Conservation (phyloP, 2,797 vertebrate genomes). For the Tamandua tetradactyla region DNA sequence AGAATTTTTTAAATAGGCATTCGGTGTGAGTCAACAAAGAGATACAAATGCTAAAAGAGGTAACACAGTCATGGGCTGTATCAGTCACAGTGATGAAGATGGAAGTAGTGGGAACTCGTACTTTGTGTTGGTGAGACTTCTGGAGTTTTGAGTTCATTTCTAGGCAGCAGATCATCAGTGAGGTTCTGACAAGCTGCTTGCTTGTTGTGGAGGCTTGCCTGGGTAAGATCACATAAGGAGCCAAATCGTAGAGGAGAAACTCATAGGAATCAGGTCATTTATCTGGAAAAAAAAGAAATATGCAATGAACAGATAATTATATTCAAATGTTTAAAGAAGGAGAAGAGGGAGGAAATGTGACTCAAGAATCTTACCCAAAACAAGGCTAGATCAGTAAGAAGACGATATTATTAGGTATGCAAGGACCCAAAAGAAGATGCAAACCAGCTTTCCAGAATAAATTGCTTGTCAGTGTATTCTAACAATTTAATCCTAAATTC, state of each 20-base stretch:
- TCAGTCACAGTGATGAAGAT: background rate
- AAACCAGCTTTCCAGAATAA: background rate
- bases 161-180: background rate
- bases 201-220: background rate
- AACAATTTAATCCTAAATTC: background rate
- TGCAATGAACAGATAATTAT: background rate
- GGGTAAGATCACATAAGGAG: background rate
- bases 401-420: background rate
- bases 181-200: background rate
- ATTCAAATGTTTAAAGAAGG: background rate
- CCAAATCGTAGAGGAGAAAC: background rate
- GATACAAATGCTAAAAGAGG: background rate
- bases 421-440: background rate
- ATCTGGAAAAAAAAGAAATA: background rate
- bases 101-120: background rate
- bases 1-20: background rate
- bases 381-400: background rate
- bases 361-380: background rate
- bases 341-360: background rate
- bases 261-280: background rate
- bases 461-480: background rate
- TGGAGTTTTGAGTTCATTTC: background rate
- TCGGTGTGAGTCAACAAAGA: background rate
- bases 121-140: background rate
- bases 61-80: background rate